These are phyloP conservation scores for Rissa tridactyla DNA, from an alignment of 2,113 vertebrate species.

Conservation along the genomic window DNA sequence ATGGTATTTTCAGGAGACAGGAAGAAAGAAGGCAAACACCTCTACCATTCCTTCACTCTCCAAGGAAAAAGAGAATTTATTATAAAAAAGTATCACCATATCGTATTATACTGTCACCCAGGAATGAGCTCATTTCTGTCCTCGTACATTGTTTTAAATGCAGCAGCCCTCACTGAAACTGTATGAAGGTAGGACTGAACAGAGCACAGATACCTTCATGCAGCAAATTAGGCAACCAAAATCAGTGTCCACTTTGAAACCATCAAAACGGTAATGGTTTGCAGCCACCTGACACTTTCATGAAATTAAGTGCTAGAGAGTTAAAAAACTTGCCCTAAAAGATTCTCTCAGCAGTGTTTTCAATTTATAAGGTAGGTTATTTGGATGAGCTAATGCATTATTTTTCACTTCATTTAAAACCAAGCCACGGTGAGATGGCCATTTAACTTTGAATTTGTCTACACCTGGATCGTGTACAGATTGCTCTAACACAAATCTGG, in stretches of 20 bases:
- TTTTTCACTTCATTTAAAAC: background rate
- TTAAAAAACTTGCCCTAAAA: background rate
- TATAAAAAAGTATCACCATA: background rate
- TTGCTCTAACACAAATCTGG: background rate
- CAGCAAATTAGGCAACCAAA: background rate
- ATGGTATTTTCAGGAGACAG: background rate
- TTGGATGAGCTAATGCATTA: background rate
- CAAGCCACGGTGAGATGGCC: background rate
- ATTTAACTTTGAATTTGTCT: background rate
- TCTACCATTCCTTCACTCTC: background rate
- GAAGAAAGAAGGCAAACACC: background rate
- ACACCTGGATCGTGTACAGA: background rate
- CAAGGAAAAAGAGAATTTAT: background rate
- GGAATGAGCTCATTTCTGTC: background rate
- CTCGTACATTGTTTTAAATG: background rate
- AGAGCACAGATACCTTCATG: background rate
- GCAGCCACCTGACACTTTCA: background rate
- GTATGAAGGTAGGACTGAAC: background rate
- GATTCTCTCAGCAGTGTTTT: background rate
- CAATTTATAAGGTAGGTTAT: background rate
- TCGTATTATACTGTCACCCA: background rate
- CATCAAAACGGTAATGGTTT: background rate
- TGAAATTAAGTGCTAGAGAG: background rate
- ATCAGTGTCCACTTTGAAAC: background rate
- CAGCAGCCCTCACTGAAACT: background rate